Evolutionary conservation across 2,888 invertebrate genomes (phyloP).

Genomic region (Periphyllus acericola): DNA sequence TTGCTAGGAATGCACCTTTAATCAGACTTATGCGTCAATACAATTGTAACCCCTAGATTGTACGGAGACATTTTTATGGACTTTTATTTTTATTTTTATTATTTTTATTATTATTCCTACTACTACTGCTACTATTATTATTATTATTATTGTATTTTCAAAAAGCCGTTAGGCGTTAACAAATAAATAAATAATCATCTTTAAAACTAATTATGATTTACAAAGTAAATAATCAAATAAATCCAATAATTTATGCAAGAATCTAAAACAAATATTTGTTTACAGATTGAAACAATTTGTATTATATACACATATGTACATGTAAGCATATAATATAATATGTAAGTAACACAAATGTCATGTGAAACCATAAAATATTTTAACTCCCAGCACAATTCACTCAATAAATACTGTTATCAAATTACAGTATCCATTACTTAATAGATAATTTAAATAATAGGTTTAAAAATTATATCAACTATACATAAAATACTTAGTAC

Average conservation of each 20-base stretch:
- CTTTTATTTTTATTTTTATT: too few species aligned
- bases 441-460: constrained; percentile 10
- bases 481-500: constrained; percentile 64
- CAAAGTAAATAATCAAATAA: not conserved
- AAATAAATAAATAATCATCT: too few species aligned
- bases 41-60: too few species aligned
- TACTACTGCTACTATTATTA: too few species aligned
- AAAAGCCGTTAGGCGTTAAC: too few species aligned
- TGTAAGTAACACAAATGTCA: not conserved
- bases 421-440: constrained; percentile 11
- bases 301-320: not conserved
- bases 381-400: not conserved
- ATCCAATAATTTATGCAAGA: not conserved
- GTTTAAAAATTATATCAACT: not conserved
- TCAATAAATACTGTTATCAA: constrained; percentile 6
- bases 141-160: too few species aligned
- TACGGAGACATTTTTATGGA: too few species aligned
- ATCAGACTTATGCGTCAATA: too few species aligned
- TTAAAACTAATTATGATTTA: not conserved
- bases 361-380: constrained; percentile 31
- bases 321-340: not conserved
- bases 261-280: not conserved
- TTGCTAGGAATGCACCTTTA: too few species aligned
- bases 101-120: too few species aligned
- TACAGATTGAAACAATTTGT: not conserved